phyloP scores from a whole-genome alignment of 2,113 vertebrate species.

The Clarias gariepinus region DNA sequence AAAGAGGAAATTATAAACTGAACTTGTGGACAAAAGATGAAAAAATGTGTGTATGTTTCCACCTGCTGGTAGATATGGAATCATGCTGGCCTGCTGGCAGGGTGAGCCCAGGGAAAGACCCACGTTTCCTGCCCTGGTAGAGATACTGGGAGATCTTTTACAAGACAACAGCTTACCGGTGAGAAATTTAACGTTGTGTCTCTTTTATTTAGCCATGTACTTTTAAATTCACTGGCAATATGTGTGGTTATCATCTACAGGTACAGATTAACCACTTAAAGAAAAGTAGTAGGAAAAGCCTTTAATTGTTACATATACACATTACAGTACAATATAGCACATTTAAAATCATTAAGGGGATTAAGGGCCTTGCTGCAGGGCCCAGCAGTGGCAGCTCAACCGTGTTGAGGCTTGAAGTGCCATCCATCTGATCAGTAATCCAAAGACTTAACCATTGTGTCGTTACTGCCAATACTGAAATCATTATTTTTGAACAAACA shows the following conservation, averaged over 20 bases:
- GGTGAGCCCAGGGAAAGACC: slow-evolving; percentile 92
- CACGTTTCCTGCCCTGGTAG: slow-evolving; percentile 86
- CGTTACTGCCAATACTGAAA: too few relatives aligned
- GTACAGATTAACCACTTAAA: not conserved
- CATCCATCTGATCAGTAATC: too few relatives aligned
- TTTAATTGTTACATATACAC: not conserved
- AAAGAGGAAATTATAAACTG: not conserved
- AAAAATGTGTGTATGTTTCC: slow-evolving; percentile 50
- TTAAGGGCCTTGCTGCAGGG: not conserved
- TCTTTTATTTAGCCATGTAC: not conserved
- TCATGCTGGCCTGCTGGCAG: slow-evolving; percentile 97
- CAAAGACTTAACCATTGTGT: too few relatives aligned
- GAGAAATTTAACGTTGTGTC: slow-evolving; percentile 52
- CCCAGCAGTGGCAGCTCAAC: not conserved
- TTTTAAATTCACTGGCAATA: not conserved
- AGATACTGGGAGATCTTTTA: slow-evolving; percentile 90
- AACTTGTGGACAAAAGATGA: not conserved
- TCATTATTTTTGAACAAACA: too few relatives aligned
- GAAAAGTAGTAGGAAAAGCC: not conserved
- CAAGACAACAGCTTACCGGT: slow-evolving; percentile 86
- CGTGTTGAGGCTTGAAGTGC: not conserved
- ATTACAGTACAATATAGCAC: not conserved
- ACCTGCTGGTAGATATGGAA: slow-evolving; percentile 81
- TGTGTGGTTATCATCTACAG: not conserved
- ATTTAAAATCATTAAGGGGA: not conserved